Base-by-base conservation (phyloP, 1,140 invertebrate genomes). In the Dermatophagoides farinae region DNA sequence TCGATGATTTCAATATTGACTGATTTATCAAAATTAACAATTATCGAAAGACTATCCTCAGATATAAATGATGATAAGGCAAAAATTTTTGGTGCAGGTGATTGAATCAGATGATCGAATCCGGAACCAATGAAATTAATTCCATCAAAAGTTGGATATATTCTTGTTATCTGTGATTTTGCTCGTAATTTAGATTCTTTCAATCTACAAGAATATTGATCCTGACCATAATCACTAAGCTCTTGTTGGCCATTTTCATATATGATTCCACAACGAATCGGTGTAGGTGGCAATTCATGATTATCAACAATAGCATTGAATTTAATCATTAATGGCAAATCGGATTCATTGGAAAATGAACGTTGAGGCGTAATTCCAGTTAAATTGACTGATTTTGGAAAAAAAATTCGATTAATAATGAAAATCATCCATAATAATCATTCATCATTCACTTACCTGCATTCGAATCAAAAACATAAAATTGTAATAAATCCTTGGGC, bases 11-110 rank as follows among this genome's bases (percentile, higher is more conserved):
- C 62, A 11, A 67, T 18, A 54, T 67, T 60, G 5, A 67, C 64
- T 41, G 65, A 64, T 22, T 60, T 51, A 22, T 64, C 64, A 64
- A 67, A 67, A 20, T 62, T 63, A 49, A 67, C 49, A 8, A 67
- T 59, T 23, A 66, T 49, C 53, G 65, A 62, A n/a, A 63, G 43
- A 14, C 62, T 59, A 51, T 63, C 62, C 4, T 62, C 62, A 11
- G 62, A 63, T 44, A 63, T 49, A 39, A 61, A 63, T 39, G 46
- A 63, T 31, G 38, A 61, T 8, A 57, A 49, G 38, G 41, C 16
- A 38, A 59, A 63, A 18, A 63, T 54, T 22, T 23, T 46, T 11
- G 62, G 62, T 10, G 47, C 16, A 20, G 50, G 22, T 40, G 62
- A 46, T 41, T 52, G 43, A 11, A 63, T 43, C 1, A 49, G 50